Conservation (phyloP, 1,140 invertebrate genomes). For the Drosophila santomea region DNA sequence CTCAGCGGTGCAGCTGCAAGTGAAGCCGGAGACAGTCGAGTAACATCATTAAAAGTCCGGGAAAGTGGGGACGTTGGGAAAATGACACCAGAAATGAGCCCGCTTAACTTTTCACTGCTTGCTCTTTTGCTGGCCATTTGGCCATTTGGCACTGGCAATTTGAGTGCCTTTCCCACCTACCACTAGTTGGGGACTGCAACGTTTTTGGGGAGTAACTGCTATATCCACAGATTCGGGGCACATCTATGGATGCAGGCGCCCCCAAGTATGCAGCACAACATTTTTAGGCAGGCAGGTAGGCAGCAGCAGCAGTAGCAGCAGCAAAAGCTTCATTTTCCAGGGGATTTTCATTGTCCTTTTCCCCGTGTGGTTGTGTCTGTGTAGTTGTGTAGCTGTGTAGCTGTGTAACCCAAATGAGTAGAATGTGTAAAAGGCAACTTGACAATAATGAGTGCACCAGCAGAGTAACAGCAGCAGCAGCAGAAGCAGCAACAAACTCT, state of each 20-base stretch:
- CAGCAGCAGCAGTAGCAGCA: neutral
- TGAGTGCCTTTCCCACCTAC: slow-evolving; percentile 35
- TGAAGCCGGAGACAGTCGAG: slow-evolving; percentile 56
- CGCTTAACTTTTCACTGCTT: slow-evolving; percentile 75
- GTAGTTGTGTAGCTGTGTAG: slow-evolving; percentile 2
- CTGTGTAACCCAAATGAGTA: slow-evolving; percentile 58
- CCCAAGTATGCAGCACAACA: slow-evolving; percentile 11
- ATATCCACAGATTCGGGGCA: slow-evolving; percentile 10
- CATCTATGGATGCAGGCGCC: slow-evolving; percentile 19
- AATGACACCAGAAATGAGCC: slow-evolving; percentile 57
- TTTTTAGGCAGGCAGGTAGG: neutral
- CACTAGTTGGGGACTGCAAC: slow-evolving; percentile 8
- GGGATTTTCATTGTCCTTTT: slow-evolving; percentile 24
- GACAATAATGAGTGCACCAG: slow-evolving; percentile 65
- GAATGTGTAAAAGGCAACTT: slow-evolving; percentile 62
- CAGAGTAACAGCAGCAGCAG: slow-evolving; percentile 30
- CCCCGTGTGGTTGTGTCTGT: slow-evolving; percentile 8
- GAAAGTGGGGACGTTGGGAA: slow-evolving; percentile 15
- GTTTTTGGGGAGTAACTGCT: slow-evolving; percentile 16
- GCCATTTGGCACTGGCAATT: slow-evolving; percentile 55
- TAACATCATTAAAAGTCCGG: slow-evolving; percentile 73
- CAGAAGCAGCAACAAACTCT: slow-evolving; percentile 29
- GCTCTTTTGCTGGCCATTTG: slow-evolving; percentile 34
- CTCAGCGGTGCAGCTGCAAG: slow-evolving; percentile 46
- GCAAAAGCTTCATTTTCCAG: slow-evolving; percentile 7